Evolutionary conservation across 64 coral and sea anemone species (phyloP).

Genomic region (Stylophora pistillata): DNA sequence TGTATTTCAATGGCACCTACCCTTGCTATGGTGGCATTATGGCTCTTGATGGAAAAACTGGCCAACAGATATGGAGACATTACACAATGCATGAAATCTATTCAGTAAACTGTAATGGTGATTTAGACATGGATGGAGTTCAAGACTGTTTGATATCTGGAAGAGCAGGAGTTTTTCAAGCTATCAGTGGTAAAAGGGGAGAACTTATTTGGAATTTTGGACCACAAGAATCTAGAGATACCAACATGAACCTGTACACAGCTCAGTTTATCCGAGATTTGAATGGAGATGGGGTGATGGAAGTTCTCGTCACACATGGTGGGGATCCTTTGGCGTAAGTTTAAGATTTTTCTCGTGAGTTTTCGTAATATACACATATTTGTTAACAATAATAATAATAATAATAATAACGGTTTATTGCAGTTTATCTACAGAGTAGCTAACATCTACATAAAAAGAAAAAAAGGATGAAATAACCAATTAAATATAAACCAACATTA

Average conservation of each 20-base stretch:
- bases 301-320: constrained; percentile 90
- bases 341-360: neutral
- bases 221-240: constrained; percentile 68
- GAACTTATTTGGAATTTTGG: constrained; percentile 84
- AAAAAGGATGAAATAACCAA: no score
- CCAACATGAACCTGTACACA: constrained; percentile 93
- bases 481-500: no score
- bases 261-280: constrained; percentile 93
- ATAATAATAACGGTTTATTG: no score
- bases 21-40: constrained; percentile 90
- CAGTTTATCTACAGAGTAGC: neutral
- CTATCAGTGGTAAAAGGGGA: constrained; percentile 77
- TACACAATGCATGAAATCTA: constrained; percentile 98
- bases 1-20: constrained; percentile 92
- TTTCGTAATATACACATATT: neutral
- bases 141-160: constrained; percentile 88
- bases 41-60: constrained; percentile 87
- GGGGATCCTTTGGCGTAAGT: constrained; percentile 97
- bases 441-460: neutral
- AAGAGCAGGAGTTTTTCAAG: constrained; percentile 91
- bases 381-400: neutral
- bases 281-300: constrained; percentile 88
- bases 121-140: constrained; percentile 82
- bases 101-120: constrained; percentile 95
- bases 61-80: constrained; percentile 92